Conservation (phyloP, 2,113 vertebrate genomes). For the Nycticorax nycticorax region DNA sequence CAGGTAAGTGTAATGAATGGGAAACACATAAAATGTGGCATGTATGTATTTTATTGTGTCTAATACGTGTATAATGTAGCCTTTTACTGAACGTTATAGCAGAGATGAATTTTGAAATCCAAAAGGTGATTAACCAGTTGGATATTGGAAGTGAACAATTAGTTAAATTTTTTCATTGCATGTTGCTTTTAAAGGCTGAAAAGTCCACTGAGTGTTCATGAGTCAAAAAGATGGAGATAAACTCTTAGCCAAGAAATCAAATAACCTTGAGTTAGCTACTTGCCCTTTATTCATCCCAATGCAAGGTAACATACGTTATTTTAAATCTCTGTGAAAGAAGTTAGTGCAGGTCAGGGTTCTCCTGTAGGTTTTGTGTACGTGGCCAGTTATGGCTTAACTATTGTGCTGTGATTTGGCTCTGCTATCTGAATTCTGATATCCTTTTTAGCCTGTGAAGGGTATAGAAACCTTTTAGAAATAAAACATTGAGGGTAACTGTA, state of each 20-base stretch:
- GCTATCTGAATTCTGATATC: not conserved
- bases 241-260: not conserved
- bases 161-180: not conserved
- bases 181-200: not conserved
- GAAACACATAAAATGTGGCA: not conserved
- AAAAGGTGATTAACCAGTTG: not conserved
- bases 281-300: not conserved
- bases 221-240: not conserved
- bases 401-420: not conserved
- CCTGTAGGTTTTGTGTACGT: not conserved
- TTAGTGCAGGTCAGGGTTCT: not conserved
- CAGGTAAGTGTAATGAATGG: conserved; percentile 80
- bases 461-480: not conserved
- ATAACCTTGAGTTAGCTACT: not conserved
- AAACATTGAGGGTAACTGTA: not conserved
- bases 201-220: not conserved
- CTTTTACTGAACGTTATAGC: not conserved
- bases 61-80: not conserved
- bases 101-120: not conserved
- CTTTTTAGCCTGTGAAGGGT: not conserved
- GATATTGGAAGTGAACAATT: not conserved
- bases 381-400: not conserved
- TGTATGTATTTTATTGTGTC: not conserved
- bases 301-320: not conserved
- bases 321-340: not conserved